A percentile compares a stretch with the other conserved stretches of the same genome.
phyloP scores from a whole-genome alignment of 2,888 invertebrate species.

The Ernsta delagoae region DNA sequence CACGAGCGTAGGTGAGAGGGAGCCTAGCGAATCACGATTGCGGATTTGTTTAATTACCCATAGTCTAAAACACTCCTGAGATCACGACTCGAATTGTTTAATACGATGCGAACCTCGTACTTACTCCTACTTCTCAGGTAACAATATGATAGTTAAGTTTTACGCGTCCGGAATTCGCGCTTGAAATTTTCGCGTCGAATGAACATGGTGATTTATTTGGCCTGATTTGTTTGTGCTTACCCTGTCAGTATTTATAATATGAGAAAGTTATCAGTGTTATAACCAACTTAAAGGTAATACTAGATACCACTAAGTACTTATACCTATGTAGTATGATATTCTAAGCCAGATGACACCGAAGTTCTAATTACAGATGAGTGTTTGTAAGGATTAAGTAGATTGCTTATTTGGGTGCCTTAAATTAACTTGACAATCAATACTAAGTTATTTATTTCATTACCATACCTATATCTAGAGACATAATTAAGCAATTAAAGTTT shows the following conservation, averaged over 20 bases:
- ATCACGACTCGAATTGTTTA: conserved; percentile 37
- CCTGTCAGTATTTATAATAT: background rate
- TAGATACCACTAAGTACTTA: too few species aligned
- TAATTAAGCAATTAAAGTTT: too few species aligned
- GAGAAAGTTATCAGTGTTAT: too few species aligned
- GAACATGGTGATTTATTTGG: conserved; percentile 16
- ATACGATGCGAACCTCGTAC: conserved; percentile 34
- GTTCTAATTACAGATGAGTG: too few species aligned
- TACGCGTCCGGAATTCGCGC: conserved; percentile 24
- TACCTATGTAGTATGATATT: too few species aligned
- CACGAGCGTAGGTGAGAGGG: conserved; percentile 49
- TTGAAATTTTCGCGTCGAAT: conserved; percentile 21
- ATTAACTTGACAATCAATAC: too few species aligned
- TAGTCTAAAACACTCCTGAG: conserved; percentile 40
- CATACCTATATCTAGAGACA: too few species aligned
- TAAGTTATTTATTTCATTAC: too few species aligned
- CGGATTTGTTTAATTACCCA: conserved; percentile 46
- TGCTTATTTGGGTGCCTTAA: too few species aligned
- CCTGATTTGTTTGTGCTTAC: background rate
- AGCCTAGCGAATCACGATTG: conserved; percentile 41
- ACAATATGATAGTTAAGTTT: conserved; percentile 35
- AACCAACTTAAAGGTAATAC: too few species aligned
- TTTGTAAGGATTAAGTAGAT: too few species aligned
- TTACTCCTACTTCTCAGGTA: conserved; percentile 33
- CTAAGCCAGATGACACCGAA: too few species aligned